Evolutionary conservation across 2,113 vertebrate species (phyloP).

Genomic region (Poecile atricapillus): DNA sequence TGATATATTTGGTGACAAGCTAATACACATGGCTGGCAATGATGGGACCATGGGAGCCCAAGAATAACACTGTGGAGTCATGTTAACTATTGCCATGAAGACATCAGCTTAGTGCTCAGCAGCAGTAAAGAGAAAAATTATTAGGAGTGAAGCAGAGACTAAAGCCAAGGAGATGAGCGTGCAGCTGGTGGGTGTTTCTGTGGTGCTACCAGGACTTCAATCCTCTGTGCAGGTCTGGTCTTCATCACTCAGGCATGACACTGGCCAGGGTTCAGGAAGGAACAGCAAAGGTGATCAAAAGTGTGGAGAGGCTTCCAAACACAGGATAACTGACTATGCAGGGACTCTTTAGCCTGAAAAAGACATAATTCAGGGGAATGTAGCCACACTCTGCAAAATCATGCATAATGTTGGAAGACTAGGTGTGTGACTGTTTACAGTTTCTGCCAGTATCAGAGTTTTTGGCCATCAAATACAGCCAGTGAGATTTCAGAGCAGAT

Average conservation of each 20-base stretch:
- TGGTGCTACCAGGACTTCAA: not conserved
- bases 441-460: not conserved
- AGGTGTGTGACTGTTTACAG: not conserved
- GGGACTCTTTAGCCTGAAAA: not conserved
- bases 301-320: not conserved
- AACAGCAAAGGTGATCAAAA: not conserved
- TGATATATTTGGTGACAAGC: not conserved
- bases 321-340: not conserved
- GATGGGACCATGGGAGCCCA: not conserved
- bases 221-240: not conserved
- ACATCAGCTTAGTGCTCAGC: not conserved
- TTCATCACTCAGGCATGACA: not conserved
- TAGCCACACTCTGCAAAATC: not conserved
- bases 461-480: not conserved
- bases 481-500: not conserved
- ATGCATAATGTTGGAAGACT: not conserved
- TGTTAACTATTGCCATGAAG: not conserved
- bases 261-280: not conserved
- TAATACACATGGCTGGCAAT: not conserved
- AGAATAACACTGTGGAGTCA: not conserved
- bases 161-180: not conserved
- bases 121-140: not conserved
- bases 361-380: not conserved
- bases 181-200: not conserved
- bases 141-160: not conserved